Base-by-base conservation (phyloP, 2,888 invertebrate genomes). In the Hypomecis punctinalis region DNA sequence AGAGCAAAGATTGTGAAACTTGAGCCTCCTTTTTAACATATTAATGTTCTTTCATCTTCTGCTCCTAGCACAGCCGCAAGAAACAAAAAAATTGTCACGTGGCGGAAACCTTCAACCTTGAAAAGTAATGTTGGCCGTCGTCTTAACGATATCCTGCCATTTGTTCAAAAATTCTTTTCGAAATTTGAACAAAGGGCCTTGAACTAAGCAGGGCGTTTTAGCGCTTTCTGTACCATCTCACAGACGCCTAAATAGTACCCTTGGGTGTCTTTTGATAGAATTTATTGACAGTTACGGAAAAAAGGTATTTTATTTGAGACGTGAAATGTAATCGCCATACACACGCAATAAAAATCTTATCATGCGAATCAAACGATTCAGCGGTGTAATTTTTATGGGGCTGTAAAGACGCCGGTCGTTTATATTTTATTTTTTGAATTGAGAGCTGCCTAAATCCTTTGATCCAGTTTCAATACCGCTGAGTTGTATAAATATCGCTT, bases 311-410 rank as follows among this genome's bases (percentile, higher is more conserved):
- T 77, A 72, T 78, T 75, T 75, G 67, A 61, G 60, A 63, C 62
- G 71, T 70, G 70, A 70, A 77, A 79, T 75, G 78, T 78, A 76
- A 81, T 81, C 73, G 80, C 75, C 74, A 79, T 81, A 81, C 78
- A 82, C 77, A 72, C 66, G 77, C 79, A 79, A 78, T 85, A 84
- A 86, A 84, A 77, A 78, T 76, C 81, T 82, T 81, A 82, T 79
- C 80, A 79, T 76, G 79, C 77, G 76, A 84, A 83, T 86, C 85
- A 82, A 84, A 83, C 80, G 80, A 81, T 84, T 83, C 82, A 78
- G 78, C 82, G 78, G 78, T 80, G 80, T 83, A 79, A 82, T 84
- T 85, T 85, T 88, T 88, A 88, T 82, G 71, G 72, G 75, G 82
- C 74, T 78, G 81, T 88, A 88, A 87, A 81, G 78, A 79, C 73